A percentile compares a stretch with the other conserved stretches of the same genome.
Conservation (phyloP, 1,140 invertebrate genomes). For the Brachionus paranguensis region DNA sequence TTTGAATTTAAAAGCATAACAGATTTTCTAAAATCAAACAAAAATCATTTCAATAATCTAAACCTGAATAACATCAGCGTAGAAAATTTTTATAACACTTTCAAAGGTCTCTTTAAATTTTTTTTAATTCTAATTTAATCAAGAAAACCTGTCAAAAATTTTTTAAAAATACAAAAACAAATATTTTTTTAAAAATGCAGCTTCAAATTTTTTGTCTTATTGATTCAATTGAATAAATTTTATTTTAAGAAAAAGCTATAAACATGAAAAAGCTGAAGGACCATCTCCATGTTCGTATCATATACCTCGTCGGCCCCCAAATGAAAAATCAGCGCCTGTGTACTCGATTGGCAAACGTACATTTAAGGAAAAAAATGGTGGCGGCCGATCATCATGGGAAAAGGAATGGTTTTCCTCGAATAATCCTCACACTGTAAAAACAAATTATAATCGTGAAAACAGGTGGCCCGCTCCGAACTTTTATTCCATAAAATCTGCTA, state of each 20-base stretch:
- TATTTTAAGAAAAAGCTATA: slow-evolving; percentile 13
- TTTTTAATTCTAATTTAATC: too few relatives aligned
- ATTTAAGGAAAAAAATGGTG: slow-evolving; percentile 19
- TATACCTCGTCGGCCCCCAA: slow-evolving; percentile 1
- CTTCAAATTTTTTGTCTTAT: not conserved
- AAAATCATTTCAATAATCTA: not conserved
- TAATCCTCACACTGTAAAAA: slow-evolving; percentile 17
- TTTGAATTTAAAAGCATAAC: not conserved
- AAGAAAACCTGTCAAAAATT: too few relatives aligned
- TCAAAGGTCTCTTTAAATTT: too few relatives aligned
- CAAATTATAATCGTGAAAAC: not conserved
- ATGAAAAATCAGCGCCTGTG: slow-evolving; percentile 11
- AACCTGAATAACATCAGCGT: not conserved
- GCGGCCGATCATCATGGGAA: slow-evolving; percentile 20
- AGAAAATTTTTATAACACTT: too few relatives aligned
- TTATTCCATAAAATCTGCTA: not conserved
- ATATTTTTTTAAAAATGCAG: not conserved
- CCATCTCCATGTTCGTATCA: slow-evolving; percentile 12
- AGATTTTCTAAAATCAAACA: not conserved
- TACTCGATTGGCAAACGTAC: not conserved
- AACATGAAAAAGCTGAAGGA: not conserved
- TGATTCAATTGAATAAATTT: not conserved
- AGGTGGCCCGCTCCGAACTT: slow-evolving; percentile 3
- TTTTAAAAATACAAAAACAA: not conserved
- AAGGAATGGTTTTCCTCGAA: slow-evolving; percentile 22